Evolutionary conservation across 2,888 invertebrate species (phyloP).

Genomic region (Parnassius apollo): DNA sequence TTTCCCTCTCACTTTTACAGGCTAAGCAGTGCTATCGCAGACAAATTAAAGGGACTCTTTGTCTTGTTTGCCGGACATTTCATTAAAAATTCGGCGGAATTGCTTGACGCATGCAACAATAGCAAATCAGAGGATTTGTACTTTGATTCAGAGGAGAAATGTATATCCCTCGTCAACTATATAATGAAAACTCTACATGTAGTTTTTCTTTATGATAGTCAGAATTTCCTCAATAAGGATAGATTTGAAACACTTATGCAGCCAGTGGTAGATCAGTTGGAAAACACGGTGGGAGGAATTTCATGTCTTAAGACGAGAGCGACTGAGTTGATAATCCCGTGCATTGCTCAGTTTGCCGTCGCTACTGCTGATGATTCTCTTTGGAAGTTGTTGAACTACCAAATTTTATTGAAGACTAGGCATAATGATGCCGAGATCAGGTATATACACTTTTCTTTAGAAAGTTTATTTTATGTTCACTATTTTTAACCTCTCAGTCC

Average conservation of each 20-base stretch:
- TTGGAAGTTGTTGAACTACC: slow-evolving; percentile 95
- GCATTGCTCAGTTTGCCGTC: slow-evolving; percentile 90
- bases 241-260: slow-evolving; percentile 92
- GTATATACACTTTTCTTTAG: slow-evolving; percentile 38
- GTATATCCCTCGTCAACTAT: slow-evolving; percentile 83
- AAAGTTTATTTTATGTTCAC: too few species aligned
- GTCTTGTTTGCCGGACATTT: slow-evolving; percentile 94
- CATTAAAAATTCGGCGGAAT: slow-evolving; percentile 88
- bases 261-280: slow-evolving; percentile 93
- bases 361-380: slow-evolving; percentile 91
- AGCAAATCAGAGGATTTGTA: slow-evolving; percentile 77
- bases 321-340: slow-evolving; percentile 84
- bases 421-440: slow-evolving; percentile 87
- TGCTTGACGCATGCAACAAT: slow-evolving; percentile 86
- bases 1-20: slow-evolving; percentile 57
- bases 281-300: slow-evolving; percentile 86
- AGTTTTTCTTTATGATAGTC: slow-evolving; percentile 91
- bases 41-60: slow-evolving; percentile 92
- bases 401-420: slow-evolving; percentile 92
- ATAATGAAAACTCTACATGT: slow-evolving; percentile 88
- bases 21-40: slow-evolving; percentile 88
- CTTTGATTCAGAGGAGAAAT: slow-evolving; percentile 79
- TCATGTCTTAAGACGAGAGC: slow-evolving; percentile 82
- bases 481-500: too few species aligned
- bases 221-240: slow-evolving; percentile 91